Evolutionary conservation across 1,140 invertebrate species (phyloP), one percentile per base, ranked within the genome.

Genomic region (Arion vulgaris): DNA sequence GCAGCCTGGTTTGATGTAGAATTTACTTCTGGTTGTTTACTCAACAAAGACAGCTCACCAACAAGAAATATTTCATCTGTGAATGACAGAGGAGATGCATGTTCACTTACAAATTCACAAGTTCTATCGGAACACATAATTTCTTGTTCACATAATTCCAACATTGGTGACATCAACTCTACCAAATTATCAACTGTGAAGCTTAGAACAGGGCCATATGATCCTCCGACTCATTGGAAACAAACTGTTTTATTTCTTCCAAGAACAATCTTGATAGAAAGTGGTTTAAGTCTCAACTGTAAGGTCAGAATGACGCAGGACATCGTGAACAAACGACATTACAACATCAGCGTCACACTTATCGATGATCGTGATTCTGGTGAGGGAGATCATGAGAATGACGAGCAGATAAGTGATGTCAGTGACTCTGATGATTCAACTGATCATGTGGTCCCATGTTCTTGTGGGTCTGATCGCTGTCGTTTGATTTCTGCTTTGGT

Each of bases 181-280:
- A 7, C 5, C 11, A 28, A 32, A 39, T 73, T 11, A n/a, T 49
- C 71, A 49, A n/a, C 36, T 9, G 41, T 76, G 1, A 23, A 84
- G 9, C 75, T 90, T 17, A 85, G 81, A n/a, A 90, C 89, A 17
- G 85, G 86, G 1, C 89, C 89, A 17, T 45, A 66, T 17, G 79
- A 82, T 36, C 80, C 83, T 26, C 98, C 99, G 90, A 99, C 99
- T 5, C 98, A 99, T 90, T 99, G 98, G 98, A 99, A 99, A 92
- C 98, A 99, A 92, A 99, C 98, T 0, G 97, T 99, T 0, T 99
- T 99, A 91, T 99, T 99, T 91, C 95, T 99, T 32, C 89, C 90
- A 73, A 68, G 80, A 13, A 76, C 87, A 4, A 41, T 88, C 0
- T 32, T 80, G 0, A 84, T 89, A 0, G 85, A 86, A 39, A 85